Evolutionary conservation across 2,888 invertebrate species (phyloP), one percentile per base, ranked within the genome.

Genomic region (Dryadula phaetusa): DNA sequence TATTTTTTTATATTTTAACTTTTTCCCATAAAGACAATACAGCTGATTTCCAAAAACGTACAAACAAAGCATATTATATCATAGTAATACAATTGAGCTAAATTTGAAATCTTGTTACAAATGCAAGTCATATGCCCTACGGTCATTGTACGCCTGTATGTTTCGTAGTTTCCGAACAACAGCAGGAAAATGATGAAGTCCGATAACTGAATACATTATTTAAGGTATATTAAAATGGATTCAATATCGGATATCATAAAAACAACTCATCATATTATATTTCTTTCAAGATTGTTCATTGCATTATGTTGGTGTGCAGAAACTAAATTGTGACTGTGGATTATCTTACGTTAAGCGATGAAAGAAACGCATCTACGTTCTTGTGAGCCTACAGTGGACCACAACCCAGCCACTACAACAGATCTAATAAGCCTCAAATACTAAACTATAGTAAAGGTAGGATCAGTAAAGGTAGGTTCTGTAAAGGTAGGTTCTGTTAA

Each of bases 71-170:
- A 54, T 37, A 37, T 14, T 20, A 37, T 32, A 63, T 32, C 42
- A 53, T 42, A 42, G 28, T 5, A 42, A 44, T 22, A 62, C 49
- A 62, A 40, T 44, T 42, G 53, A 63, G 63, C 18, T 53, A 14
- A 54, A 22, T 37, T 14, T 20, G 54, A 37, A 54, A 37, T 54
- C 20, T 54, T 22, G 22, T 49, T 28, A 49, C 28, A 54, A 37
- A 54, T 54, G 37, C 37, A 54, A 37, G 20, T 22, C 37, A 18
- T 25, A 49, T 28, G 18, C 54, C 18, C 6, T 34, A 20, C 18
- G 22, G 14, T 25, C 49, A 14, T 14, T 32, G 34, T 20, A 37
- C 14, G 1, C 20, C 54, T n/a, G n/a, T n/a, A 28, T 28, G 37
- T 14, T 54, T 20, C n/a, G 5, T 22, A 20, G n/a, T 34, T 34